Evolutionary conservation across 2,888 invertebrate species (phyloP).

Genomic region (Caenorhabditis sulstoni): DNA sequence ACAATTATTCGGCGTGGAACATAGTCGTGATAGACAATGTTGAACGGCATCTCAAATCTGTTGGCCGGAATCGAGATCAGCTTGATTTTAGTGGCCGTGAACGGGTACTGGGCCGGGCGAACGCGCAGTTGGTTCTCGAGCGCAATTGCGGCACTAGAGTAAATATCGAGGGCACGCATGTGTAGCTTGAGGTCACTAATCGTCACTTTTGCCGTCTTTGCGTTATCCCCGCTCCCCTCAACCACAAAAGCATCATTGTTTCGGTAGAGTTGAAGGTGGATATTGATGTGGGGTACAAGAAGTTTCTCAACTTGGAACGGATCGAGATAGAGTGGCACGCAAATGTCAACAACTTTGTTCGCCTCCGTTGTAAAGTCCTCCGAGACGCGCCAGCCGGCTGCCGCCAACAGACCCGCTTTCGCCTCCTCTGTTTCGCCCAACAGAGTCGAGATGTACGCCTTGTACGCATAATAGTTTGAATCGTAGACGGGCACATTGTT

Average conservation of each 20-base stretch:
- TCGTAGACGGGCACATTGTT: no score
- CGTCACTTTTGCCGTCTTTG: no score
- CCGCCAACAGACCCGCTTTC: background rate
- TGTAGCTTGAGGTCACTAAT: conserved; percentile 23
- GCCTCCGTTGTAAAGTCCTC: background rate
- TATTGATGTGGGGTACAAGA: conserved; percentile 28
- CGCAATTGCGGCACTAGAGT: conserved; percentile 19
- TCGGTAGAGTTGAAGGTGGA: conserved; percentile 20
- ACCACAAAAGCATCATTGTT: conserved; percentile 4
- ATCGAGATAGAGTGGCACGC: conserved; percentile 4
- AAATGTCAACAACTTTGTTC: conserved; percentile 5
- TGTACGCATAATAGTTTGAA: conserved; percentile 18
- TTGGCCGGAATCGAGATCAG: conserved; percentile 6
- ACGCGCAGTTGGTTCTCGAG: conserved; percentile 11
- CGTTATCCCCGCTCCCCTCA: no score
- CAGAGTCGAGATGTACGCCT: conserved; percentile 18
- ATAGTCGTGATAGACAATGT: conserved; percentile 18
- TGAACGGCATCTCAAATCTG: conserved; percentile 12
- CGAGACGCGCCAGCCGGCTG: conserved; percentile 12
- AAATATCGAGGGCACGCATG: conserved; percentile 27
- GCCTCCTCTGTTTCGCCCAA: conserved; percentile 11
- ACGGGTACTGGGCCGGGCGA: conserved; percentile 21
- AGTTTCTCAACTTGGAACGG: conserved; percentile 23
- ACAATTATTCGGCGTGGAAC: conserved; percentile 16
- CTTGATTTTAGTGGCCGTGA: conserved; percentile 15